These are phyloP conservation scores for Xanthostigma xanthostigma DNA, from an alignment of 2,888 invertebrate species.

Conservation along the genomic window DNA sequence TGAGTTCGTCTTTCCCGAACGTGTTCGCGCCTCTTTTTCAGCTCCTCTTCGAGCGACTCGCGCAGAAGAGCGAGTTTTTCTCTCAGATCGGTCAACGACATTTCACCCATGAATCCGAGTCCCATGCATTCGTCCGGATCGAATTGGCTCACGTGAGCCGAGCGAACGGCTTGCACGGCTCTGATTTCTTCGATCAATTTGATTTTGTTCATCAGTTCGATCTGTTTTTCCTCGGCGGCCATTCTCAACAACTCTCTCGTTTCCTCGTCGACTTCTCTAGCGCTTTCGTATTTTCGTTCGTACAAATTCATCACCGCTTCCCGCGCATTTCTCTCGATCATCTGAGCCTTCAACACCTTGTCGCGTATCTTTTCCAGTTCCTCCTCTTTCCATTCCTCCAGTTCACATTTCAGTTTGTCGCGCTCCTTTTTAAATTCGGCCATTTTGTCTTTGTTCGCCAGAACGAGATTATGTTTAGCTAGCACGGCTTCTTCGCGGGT, in stretches of 20 bases:
- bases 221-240: conserved; percentile 21
- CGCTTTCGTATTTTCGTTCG: conserved; percentile 35
- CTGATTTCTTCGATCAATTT: conserved; percentile 28
- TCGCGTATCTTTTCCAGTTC: conserved; percentile 35
- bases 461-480: conserved; percentile 34
- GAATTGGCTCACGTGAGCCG: conserved; percentile 24
- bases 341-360: conserved; percentile 31
- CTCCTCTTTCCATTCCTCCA: conserved; percentile 33
- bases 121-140: conserved; percentile 43
- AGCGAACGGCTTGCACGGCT: conserved; percentile 19
- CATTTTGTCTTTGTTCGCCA: conserved; percentile 35
- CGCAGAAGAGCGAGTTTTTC: conserved; percentile 36
- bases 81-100: conserved; percentile 46
- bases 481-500: conserved; percentile 42
- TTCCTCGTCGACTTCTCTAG: conserved; percentile 33
- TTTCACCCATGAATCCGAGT: conserved; percentile 43
- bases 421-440: conserved; percentile 35
- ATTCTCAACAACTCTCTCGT: conserved; percentile 25
- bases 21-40: conserved; percentile 31
- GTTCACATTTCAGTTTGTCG: conserved; percentile 30
- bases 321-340: conserved; percentile 32
- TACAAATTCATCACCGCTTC: conserved; percentile 36
- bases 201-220: conserved; percentile 25
- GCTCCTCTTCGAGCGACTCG: conserved; percentile 34
- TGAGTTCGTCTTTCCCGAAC: conserved; percentile 31